phyloP scores from a whole-genome alignment of 1,140 invertebrate genomes.

The Ceratosolen fusciceps region DNA sequence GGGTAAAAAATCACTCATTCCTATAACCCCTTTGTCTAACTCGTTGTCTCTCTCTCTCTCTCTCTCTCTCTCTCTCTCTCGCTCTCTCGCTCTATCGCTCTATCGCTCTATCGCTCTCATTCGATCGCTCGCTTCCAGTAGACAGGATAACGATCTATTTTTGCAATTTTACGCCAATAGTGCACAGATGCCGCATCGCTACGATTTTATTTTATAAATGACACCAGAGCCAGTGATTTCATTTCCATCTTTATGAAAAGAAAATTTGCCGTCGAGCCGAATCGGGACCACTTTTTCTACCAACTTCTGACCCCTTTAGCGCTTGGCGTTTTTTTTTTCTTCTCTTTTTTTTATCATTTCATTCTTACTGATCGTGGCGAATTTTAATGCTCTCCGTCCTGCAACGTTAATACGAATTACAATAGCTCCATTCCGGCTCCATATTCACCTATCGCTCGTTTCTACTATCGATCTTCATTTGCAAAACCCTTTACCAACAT shows the following conservation, averaged over 20 bases:
- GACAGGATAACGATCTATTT: not conserved
- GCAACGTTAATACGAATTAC: not conserved
- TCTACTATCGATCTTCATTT: no score
- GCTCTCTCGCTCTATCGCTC: not conserved
- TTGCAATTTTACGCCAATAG: not conserved
- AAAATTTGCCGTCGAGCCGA: conserved; percentile 50
- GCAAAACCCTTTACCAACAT: no score
- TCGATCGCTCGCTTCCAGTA: not conserved
- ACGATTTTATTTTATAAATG: conserved; percentile 3
- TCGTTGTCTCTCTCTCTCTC: conserved; percentile 21
- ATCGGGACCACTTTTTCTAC: conserved; percentile 40
- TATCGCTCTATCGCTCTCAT: not conserved
- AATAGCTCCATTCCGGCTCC: no score
- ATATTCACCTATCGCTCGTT: no score
- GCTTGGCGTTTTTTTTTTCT: no score
- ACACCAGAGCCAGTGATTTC: not conserved
- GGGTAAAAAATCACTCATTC: conserved; percentile 50
- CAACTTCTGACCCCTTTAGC: conserved; percentile 59
- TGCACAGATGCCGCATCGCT: conserved; percentile 8
- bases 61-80: not conserved
- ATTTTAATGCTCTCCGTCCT: not conserved
- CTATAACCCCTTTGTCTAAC: not conserved
- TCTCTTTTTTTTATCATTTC: conserved; percentile 39
- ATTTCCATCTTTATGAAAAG: conserved; percentile 48
- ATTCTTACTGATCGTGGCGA: not conserved